These are phyloP conservation scores for Cyprinus carpio DNA, from an alignment of 2,113 vertebrate species.

Conservation along the genomic window DNA sequence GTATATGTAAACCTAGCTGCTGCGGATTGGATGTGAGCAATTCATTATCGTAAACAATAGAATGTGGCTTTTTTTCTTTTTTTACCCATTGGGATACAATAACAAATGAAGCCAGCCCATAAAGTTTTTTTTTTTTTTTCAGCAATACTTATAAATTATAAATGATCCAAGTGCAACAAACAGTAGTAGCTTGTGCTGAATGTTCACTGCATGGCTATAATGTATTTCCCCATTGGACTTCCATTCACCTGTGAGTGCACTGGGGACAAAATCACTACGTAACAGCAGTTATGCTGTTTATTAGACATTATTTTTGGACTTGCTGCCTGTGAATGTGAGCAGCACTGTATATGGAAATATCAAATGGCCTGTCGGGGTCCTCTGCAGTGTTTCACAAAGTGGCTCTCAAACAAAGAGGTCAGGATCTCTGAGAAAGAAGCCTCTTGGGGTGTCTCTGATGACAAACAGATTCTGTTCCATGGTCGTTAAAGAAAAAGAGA, in stretches of 20 bases:
- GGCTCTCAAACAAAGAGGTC: conserved; percentile 9
- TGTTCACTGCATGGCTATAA: conserved; percentile 1
- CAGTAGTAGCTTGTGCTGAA: conserved; percentile 32
- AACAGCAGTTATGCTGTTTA: not conserved
- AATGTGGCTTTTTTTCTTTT: conserved; percentile 19
- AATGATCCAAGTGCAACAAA: conserved; percentile 42
- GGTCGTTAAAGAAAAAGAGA: conserved; percentile 16
- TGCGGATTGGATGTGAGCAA: not conserved
- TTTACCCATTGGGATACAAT: conserved; percentile 6
- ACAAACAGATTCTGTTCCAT: not conserved
- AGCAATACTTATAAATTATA: conserved; percentile 23
- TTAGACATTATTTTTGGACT: not conserved
- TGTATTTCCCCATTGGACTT: conserved; percentile 34
- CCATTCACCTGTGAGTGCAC: conserved; percentile 1
- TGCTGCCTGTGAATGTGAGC: conserved; percentile 3
- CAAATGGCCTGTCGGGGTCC: not conserved
- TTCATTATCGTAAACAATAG: conserved; percentile 23
- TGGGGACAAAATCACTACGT: not conserved
- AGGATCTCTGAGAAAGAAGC: not conserved
- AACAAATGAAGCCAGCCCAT: not conserved
- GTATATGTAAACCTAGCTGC: not conserved
- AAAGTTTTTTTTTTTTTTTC: not conserved
- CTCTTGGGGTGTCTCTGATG: not conserved
- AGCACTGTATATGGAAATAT: conserved; percentile 27
- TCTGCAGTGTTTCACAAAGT: not conserved